Evolutionary conservation across 2,888 invertebrate genomes (phyloP).

Genomic region (Oligia fasciuncula): DNA sequence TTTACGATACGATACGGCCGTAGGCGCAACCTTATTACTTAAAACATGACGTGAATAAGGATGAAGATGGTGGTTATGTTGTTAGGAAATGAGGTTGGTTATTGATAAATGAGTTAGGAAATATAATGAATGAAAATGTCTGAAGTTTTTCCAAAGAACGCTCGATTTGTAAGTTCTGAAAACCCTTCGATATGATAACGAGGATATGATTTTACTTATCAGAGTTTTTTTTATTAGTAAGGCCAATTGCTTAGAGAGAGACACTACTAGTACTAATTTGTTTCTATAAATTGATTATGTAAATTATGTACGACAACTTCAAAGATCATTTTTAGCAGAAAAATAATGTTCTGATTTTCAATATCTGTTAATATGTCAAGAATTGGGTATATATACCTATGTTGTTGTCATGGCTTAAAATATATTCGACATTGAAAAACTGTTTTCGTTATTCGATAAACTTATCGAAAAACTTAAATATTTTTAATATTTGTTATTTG

Average conservation of each 20-base stretch:
- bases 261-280: neutral
- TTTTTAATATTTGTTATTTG: neutral
- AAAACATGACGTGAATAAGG: constrained; percentile 54
- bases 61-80: constrained; percentile 27
- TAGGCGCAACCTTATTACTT: constrained; percentile 42
- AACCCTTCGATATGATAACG: neutral
- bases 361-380: too few relatives aligned
- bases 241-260: neutral
- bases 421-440: neutral
- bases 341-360: neutral
- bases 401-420: too few relatives aligned
- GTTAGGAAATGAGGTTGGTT: constrained; percentile 17
- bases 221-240: too few relatives aligned
- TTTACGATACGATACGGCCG: constrained; percentile 45
- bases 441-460: too few relatives aligned
- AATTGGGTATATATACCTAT: too few relatives aligned
- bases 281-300: neutral
- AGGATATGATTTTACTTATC: neutral
- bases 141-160: neutral
- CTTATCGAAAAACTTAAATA: neutral
- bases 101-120: constrained; percentile 8
- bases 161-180: neutral
- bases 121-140: neutral
- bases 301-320: neutral
- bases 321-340: neutral